These are phyloP conservation scores for Cantharis flavilabris DNA, from an alignment of 2,888 invertebrate genomes.

Conservation along the genomic window DNA sequence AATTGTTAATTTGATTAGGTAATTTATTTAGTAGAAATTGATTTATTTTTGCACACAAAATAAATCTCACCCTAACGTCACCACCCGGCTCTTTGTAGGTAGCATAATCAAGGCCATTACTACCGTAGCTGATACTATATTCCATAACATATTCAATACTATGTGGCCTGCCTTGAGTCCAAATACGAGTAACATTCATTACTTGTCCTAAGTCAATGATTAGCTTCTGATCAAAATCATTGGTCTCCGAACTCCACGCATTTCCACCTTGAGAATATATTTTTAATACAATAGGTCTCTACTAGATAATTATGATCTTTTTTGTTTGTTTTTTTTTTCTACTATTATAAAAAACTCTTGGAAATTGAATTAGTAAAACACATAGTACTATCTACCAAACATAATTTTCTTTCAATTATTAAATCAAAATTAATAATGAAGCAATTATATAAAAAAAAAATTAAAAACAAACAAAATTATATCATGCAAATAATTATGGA, in stretches of 20 bases:
- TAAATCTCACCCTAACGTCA: slow-evolving; percentile 78
- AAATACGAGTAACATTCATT: slow-evolving; percentile 87
- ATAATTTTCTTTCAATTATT: background rate
- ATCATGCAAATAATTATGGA: background rate
- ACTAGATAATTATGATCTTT: background rate
- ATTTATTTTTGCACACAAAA: slow-evolving; percentile 8
- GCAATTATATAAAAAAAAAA: background rate
- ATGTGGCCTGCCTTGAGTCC: slow-evolving; percentile 88
- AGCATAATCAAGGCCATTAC: slow-evolving; percentile 86
- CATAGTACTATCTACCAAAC: background rate
- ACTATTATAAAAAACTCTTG: background rate
- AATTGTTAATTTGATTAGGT: background rate
- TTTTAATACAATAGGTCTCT: background rate
- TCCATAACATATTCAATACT: slow-evolving; percentile 92
- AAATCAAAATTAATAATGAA: background rate
- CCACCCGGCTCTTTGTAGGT: slow-evolving; percentile 90
- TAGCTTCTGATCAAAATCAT: slow-evolving; percentile 91
- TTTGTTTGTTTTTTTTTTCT: background rate
- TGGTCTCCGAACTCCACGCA: slow-evolving; percentile 90
- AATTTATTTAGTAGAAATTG: background rate
- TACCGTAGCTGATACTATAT: slow-evolving; percentile 91
- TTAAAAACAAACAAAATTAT: background rate
- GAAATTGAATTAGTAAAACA: background rate
- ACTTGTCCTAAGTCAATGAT: slow-evolving; percentile 86
- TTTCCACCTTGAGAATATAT: slow-evolving; percentile 70